Evolutionary conservation across 2,888 invertebrate species (phyloP), one percentile per base, ranked within the genome.

Genomic region (Drosophila phalerata): DNA sequence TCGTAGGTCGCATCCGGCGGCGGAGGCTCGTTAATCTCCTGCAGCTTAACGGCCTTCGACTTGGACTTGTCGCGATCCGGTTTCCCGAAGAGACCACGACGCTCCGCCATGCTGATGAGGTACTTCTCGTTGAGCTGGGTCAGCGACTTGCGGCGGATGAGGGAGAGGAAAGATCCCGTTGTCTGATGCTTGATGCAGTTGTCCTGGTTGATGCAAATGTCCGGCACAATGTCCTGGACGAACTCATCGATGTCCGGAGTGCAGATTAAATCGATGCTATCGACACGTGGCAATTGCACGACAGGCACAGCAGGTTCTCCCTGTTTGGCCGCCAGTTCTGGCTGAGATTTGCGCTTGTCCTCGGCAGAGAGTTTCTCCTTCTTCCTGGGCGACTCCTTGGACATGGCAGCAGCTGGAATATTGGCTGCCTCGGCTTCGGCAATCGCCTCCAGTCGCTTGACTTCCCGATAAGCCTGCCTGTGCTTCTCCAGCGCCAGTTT

Each of bases 21-120:
- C 8, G 67, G 38, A 0, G 79, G 74, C 10, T 87, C 88, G n/a
- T 45, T 66, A 1, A 64, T 92, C 69, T 93, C 93, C 32, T 85
- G 81, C 52, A 91, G 87, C 47, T 92, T 90, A 0, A 89, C 83
- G 57, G 90, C 88, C 38, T 89, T 92, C 69, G 92, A 90, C 79
- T 90, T 92, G 38, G 71, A 92, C 73, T 93, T 82, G 34, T 88
- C 83, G 11, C 92, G 91, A 52, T 93, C 92, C 4, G 89, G 79
- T 45, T 92, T 93, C 2, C 96, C 96, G 91, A 97, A 97, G 73
- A 97, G 92, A 0, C 97, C 97, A 67, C 97, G 94, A 42, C 95
- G 94, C 92, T 97, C 97, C 3, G 97, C 97, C 93, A 97, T 96
- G 83, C 95, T 94, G 79, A 97, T 97, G 94, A 97, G 96, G 90